Evolutionary conservation across 2,888 invertebrate genomes (phyloP).

Genomic region (Andrena dorsata): DNA sequence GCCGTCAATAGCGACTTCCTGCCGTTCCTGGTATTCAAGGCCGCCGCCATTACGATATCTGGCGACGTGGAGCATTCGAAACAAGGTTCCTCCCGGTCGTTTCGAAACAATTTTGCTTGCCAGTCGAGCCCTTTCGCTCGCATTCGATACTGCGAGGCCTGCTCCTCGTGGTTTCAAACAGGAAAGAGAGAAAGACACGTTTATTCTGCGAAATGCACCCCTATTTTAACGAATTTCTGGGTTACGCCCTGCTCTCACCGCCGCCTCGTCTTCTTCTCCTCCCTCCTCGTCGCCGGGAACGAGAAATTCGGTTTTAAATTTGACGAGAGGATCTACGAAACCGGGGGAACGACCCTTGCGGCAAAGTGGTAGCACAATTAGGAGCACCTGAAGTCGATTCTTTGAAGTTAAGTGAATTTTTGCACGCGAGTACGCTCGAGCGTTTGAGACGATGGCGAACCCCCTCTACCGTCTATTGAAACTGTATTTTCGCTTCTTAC

Average conservation of each 20-base stretch:
- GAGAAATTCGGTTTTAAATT: constrained; percentile 31
- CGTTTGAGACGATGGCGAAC: constrained; percentile 15
- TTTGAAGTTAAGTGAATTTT: neutral
- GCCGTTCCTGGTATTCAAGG: constrained; percentile 64
- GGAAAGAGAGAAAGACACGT: constrained; percentile 8
- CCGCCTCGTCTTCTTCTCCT: neutral
- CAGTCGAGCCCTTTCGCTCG: constrained; percentile 50
- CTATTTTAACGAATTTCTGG: constrained; percentile 46
- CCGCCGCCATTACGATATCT: constrained; percentile 75
- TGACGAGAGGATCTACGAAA: neutral
- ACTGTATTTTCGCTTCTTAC: constrained; percentile 50
- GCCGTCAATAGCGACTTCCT: constrained; percentile 71
- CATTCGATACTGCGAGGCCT: constrained; percentile 59
- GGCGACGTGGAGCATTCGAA: constrained; percentile 62
- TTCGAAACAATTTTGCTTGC: constrained; percentile 70
- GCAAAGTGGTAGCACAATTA: neutral
- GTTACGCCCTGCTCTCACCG: constrained; percentile 24
- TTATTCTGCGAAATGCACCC: constrained; percentile 46
- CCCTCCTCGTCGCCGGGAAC: neutral
- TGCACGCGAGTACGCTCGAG: neutral
- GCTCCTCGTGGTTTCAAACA: constrained; percentile 15
- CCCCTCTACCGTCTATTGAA: constrained; percentile 5
- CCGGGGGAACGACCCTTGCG: neutral
- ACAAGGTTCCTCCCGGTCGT: constrained; percentile 57
- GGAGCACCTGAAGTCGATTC: neutral